These are phyloP conservation scores for Alitta virens DNA, from an alignment of 2,888 invertebrate species.

Conservation along the genomic window DNA sequence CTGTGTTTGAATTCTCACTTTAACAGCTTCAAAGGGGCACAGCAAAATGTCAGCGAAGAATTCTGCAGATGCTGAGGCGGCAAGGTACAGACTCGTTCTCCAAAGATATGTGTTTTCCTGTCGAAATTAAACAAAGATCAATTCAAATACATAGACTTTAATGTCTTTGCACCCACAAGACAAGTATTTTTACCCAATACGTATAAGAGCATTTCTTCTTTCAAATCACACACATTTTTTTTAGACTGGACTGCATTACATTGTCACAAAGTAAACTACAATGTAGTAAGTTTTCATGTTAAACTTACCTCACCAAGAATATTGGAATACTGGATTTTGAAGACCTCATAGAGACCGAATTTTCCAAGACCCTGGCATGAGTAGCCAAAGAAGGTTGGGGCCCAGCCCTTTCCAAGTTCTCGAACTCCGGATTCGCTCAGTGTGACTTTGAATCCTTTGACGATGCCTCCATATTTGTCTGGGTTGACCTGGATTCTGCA, in stretches of 20 bases:
- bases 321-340: slow-evolving; percentile 82
- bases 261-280: neutral
- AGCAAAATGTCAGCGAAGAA: slow-evolving; percentile 97
- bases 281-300: neutral
- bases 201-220: too few species aligned
- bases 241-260: too few species aligned
- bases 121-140: too few species aligned
- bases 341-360: slow-evolving; percentile 97
- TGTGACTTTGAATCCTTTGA: slow-evolving; percentile 76
- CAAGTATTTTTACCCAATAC: too few species aligned
- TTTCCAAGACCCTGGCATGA: slow-evolving; percentile 89
- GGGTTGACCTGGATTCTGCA: slow-evolving; percentile 68
- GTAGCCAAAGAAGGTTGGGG: slow-evolving; percentile 95
- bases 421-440: slow-evolving; percentile 70
- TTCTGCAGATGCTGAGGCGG: slow-evolving; percentile 93
- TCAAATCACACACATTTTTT: too few species aligned
- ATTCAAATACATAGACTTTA: too few species aligned
- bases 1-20: slow-evolving; percentile 94
- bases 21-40: slow-evolving; percentile 94
- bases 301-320: slow-evolving; percentile 69
- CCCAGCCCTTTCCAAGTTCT: slow-evolving; percentile 90
- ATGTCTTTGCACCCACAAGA: too few species aligned
- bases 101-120: slow-evolving; percentile 86
- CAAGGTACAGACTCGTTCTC: slow-evolving; percentile 84
- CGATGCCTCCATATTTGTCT: slow-evolving; percentile 84